Conservation (phyloP, 2,888 invertebrate genomes). For the Glyphotaelius pellucidus region DNA sequence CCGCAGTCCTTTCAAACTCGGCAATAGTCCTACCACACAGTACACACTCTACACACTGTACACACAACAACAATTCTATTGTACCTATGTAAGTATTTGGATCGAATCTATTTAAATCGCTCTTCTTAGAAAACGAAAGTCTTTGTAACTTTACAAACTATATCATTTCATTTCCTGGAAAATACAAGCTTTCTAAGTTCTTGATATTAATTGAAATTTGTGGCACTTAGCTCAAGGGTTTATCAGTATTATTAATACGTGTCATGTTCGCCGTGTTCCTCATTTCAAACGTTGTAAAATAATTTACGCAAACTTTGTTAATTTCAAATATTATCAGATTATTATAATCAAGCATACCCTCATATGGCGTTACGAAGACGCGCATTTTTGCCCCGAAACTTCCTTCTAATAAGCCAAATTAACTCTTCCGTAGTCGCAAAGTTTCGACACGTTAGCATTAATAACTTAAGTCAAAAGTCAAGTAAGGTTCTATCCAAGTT, state of each 20-base stretch:
- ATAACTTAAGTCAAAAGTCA: conserved; percentile 11
- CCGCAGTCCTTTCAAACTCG: too few relatives aligned
- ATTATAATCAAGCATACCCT: not conserved
- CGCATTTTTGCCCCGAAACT: not conserved
- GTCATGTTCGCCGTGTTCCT: not conserved
- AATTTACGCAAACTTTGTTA: not conserved
- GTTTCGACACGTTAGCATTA: conserved; percentile 6
- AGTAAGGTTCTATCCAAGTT: not conserved
- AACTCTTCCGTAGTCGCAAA: not conserved
- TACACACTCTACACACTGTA: too few relatives aligned
- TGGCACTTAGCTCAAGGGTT: not conserved
- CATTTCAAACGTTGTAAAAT: not conserved
- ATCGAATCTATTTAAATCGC: too few relatives aligned
- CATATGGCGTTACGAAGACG: not conserved
- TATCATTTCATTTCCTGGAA: too few relatives aligned
- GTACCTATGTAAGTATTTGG: too few relatives aligned
- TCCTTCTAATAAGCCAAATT: not conserved
- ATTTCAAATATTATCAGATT: not conserved
- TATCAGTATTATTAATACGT: not conserved
- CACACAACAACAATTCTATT: too few relatives aligned
- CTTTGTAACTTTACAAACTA: too few relatives aligned
- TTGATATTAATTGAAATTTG: not conserved
- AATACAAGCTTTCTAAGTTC: not conserved
- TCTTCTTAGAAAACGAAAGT: too few relatives aligned
- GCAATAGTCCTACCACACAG: too few relatives aligned